Base-by-base conservation (phyloP, 2,797 vertebrate genomes). In the Oreonectes daqikongensis region DNA sequence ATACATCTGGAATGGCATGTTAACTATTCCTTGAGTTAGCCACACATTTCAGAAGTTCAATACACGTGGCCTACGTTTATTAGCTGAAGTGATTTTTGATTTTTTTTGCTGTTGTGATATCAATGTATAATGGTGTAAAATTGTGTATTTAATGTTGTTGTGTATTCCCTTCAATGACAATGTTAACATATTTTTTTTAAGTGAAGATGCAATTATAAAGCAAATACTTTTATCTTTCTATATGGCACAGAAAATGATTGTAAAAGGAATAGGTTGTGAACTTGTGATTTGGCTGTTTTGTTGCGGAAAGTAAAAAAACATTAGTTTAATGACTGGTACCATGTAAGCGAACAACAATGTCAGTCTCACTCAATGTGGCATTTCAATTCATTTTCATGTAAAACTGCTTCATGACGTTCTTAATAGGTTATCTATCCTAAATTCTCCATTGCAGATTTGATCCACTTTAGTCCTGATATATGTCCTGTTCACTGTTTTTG, bases 231-330 rank as follows among this genome's bases (percentile, higher is more conserved):
- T 63, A 63, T 10, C 42, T 35, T 7, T 55, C 20, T 53, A 11
- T 53, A 52, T 8, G 3, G 40, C 46, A 30, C 24, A 50, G 35
- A 35, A 35, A 9, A 9, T 72, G 42, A 22, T 53, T 69, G 30
- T 67, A 17, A 46, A 48, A 35, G 8, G 35, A 35, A 35, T 35
- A 10, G 28, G 32, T 20, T 22, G 11, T 22, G 18, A 10, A 28
- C 32, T 20, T 22, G 11, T 22, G 18, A 15, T 44, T 38, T 35
- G 20, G 63, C 15, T 11, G n/a, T n/a, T n/a, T 0, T 64, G 9
- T 61, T 76, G 73, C 48, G 32, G 20, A 68, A 69, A 76, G 66
- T 76, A 61, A 40, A 76, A 46, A n/a, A 60, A 68, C 64, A 53
- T 69, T 52, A 61, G 60, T 61, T 30, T 60, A 61, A 17, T 42